A percentile compares a stretch with the other conserved stretches of the same genome.
These are phyloP conservation scores for Diabrotica undecimpunctata DNA, from an alignment of 1,140 invertebrate genomes.

Conservation along the genomic window DNA sequence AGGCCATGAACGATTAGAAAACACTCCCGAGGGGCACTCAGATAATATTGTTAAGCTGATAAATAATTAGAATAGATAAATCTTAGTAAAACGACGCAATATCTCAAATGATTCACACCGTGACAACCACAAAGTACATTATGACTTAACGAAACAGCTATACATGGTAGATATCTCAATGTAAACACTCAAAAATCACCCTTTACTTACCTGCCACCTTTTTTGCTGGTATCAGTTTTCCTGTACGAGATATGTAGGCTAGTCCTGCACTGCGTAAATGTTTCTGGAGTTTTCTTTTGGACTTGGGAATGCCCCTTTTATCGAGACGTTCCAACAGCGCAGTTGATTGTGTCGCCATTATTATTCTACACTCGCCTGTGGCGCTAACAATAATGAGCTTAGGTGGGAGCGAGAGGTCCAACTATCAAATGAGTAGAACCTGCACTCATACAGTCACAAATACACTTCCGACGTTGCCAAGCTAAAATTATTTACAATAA, in stretches of 20 bases:
- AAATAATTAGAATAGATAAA: conserved; percentile 7
- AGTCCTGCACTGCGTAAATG: conserved; percentile 48
- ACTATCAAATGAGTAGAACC: background rate
- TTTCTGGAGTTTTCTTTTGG: conserved; percentile 49
- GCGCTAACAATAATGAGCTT: conserved; percentile 21
- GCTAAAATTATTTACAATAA: no score
- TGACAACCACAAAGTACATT: conserved; percentile 29
- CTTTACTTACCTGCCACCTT: conserved; percentile 47
- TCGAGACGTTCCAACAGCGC: conserved; percentile 37
- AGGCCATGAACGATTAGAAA: background rate
- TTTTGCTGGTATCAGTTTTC: conserved; percentile 50
- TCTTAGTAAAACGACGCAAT: conserved; percentile 23
- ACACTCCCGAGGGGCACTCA: background rate
- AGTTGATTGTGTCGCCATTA: conserved; percentile 44
- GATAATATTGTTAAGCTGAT: background rate
- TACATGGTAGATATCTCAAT: conserved; percentile 28
- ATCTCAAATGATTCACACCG: conserved; percentile 27
- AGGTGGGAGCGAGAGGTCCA: background rate
- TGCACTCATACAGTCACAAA: background rate
- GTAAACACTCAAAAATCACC: conserved; percentile 30
- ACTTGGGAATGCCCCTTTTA: conserved; percentile 44
- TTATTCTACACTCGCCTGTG: conserved; percentile 25
- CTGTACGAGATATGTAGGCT: conserved; percentile 49
- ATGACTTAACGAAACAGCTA: conserved; percentile 9
- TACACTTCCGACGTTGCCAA: background rate